A percentile compares a stretch with the other conserved stretches of the same genome.
These are phyloP conservation scores for Sclerodermus sp. DNA, from an alignment of 2,888 invertebrate genomes.

Conservation along the genomic window DNA sequence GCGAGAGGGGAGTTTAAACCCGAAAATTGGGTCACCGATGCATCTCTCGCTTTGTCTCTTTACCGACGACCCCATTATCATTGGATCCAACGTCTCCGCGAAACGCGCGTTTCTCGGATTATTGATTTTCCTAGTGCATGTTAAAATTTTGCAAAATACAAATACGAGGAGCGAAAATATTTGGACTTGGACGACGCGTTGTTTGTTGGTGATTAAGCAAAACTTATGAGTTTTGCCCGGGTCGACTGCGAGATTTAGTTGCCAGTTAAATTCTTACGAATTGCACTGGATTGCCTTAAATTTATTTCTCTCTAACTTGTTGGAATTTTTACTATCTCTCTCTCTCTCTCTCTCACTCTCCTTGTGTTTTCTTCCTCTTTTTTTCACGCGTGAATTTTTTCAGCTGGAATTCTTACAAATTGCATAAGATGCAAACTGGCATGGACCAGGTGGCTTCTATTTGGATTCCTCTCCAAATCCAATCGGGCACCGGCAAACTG, in stretches of 20 bases:
- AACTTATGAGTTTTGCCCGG: no score
- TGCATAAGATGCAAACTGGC: conserved; percentile 39
- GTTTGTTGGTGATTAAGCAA: neutral
- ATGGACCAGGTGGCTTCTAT: conserved; percentile 43
- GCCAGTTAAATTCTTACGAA: no score
- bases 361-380: no score
- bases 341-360: no score
- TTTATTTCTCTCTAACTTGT: no score
- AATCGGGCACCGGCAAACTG: conserved; percentile 27
- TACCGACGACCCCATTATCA: neutral
- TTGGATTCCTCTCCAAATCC: conserved; percentile 35
- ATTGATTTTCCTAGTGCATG: neutral
- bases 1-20: neutral
- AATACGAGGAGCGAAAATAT: neutral
- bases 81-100: no score
- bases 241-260: no score
- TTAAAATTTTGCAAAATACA: neutral
- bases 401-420: conserved; percentile 45
- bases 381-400: no score
- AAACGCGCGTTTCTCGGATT: neutral
- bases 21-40: conserved; percentile 1
- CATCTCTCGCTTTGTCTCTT: neutral
- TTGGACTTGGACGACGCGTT: neutral
- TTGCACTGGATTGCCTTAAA: no score
- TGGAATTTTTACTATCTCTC: no score